Evolutionary conservation across 2,113 vertebrate genomes (phyloP), one percentile per base, ranked within the genome.

Genomic region (Callipepla squamata): DNA sequence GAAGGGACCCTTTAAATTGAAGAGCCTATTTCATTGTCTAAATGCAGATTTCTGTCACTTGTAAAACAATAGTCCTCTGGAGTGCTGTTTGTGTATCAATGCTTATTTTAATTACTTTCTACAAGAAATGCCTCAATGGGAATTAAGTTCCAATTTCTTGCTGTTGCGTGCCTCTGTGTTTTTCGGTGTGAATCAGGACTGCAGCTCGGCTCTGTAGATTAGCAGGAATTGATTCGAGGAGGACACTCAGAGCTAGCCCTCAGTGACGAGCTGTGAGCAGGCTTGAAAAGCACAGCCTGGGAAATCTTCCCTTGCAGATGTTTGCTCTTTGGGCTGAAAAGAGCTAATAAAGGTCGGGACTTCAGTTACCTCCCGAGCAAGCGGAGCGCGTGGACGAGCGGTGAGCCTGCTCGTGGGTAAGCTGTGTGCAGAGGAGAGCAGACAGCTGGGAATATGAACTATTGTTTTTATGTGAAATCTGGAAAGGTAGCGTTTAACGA

Each of bases 11-110:
- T 97, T 97, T 97, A 97, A 96, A 97, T 96, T 89, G 96, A 96
- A 96, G 97, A 95, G 94, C 77, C 92, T 80, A 89, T 91, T 92
- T 94, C 76, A 97, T 97, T 98, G 97, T 97, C 87, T 86, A 85
- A 96, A 97, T 97, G 97, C 96, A 97, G 97, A 97, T 98, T 97
- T 97, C 93, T 97, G 97, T 97, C 95, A 97, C 95, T 96, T 95
- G 93, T 94, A 94, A 96, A 95, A 97, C 96, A 97, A 96, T 96
- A 85, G 94, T 63, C n/a, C 87, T 96, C 73, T 89, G 89, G 94
- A 97, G 96, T 95, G 80, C 74, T 92, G 96, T 96, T 97, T 97
- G 97, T 97, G 89, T 94, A 95, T 97, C 97, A 96, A 96, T 97
- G 96, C 96, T 94, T 93, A 92, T 94, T 97, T 97, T 96, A 97